Evolutionary conservation across 2,797 vertebrate genomes (phyloP).

Genomic region (Tauraco hartlaubi): DNA sequence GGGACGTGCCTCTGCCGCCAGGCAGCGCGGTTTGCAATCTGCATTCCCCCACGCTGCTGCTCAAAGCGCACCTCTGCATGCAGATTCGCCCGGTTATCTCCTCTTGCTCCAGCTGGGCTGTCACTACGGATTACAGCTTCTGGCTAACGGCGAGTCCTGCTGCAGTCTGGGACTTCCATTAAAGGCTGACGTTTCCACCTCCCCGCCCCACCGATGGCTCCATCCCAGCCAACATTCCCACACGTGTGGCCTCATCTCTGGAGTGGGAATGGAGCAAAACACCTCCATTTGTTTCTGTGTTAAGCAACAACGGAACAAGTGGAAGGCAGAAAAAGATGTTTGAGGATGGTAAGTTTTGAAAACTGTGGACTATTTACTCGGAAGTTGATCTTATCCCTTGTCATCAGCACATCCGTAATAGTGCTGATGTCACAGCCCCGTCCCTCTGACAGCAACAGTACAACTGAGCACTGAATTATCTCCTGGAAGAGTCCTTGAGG

Average conservation of each 20-base stretch:
- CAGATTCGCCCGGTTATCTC: neutral
- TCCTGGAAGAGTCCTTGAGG: neutral
- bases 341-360: neutral
- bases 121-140: conserved; percentile 29
- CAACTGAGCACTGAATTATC: neutral
- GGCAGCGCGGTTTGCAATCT: neutral
- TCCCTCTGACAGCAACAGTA: neutral
- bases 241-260: neutral
- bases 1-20: rapidly evolving
- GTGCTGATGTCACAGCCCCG: neutral
- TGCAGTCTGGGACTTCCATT: neutral
- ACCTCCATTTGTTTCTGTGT: neutral
- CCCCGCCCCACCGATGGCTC: neutral
- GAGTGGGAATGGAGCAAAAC: conserved; percentile 11
- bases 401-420: neutral
- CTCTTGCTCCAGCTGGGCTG: conserved; percentile 50
- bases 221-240: neutral
- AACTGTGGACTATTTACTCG: neutral
- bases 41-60: neutral
- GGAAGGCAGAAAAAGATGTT: neutral
- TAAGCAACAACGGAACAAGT: neutral
- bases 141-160: neutral
- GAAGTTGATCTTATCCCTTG: neutral
- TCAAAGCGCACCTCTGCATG: neutral
- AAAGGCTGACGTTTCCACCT: neutral